phyloP scores from a whole-genome alignment of 2,113 vertebrate species.

The Archilochus colubris region DNA sequence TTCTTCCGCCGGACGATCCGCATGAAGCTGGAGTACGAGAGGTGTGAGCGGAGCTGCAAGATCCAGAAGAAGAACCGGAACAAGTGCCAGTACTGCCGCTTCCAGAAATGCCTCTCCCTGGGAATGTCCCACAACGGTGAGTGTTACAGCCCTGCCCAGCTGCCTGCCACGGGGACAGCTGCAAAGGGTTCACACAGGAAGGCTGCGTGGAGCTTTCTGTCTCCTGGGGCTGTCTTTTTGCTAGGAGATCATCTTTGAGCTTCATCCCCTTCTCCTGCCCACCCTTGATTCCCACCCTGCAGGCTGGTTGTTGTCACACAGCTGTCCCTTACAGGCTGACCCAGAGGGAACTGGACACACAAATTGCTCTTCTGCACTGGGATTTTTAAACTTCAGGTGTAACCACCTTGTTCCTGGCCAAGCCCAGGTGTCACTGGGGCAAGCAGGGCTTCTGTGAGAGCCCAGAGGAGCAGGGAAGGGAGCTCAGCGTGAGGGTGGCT shows the following conservation, averaged over 20 bases:
- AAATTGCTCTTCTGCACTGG: neutral
- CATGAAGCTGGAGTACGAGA: slow-evolving; percentile 97
- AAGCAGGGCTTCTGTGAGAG: neutral
- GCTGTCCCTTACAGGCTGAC: neutral
- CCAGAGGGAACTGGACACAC: neutral
- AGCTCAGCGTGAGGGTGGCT: neutral
- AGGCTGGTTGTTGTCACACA: neutral
- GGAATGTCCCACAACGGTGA: slow-evolving; percentile 98
- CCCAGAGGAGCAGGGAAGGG: neutral
- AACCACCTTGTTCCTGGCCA: neutral
- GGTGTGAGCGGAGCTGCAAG: slow-evolving; percentile 92
- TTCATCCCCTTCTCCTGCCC: neutral
- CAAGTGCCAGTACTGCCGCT: slow-evolving; percentile 99
- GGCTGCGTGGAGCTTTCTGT: neutral
- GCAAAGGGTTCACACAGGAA: fast-evolving
- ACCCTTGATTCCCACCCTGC: fast-evolving
- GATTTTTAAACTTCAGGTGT: neutral
- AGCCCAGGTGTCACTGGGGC: neutral
- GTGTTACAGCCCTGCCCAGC: neutral
- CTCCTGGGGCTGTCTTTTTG: neutral
- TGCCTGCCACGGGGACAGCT: neutral
- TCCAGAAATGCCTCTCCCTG: slow-evolving; percentile 95
- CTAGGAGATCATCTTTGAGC: neutral
- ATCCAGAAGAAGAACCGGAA: slow-evolving; percentile 98
- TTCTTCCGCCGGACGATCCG: slow-evolving; percentile 96